Conservation (phyloP, 2,113 vertebrate species). For the Crotalus helleri region DNA sequence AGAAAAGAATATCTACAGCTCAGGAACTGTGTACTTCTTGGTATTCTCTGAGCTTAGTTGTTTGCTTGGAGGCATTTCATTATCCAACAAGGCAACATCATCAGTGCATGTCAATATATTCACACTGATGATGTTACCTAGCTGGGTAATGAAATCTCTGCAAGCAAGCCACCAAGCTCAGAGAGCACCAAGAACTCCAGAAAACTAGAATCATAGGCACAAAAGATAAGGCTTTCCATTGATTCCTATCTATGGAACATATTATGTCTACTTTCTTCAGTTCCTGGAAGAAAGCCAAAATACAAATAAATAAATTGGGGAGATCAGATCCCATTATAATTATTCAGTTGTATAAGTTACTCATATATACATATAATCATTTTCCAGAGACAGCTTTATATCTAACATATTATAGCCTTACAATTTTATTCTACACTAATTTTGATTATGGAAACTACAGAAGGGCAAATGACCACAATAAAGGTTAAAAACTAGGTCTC, state of each 20-base stretch:
- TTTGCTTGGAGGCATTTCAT: not conserved
- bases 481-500: slow-evolving; percentile 19
- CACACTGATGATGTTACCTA: not conserved
- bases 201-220: not conserved
- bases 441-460: not conserved
- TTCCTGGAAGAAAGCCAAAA: not conserved
- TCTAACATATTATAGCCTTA: not conserved
- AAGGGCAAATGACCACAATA: not conserved
- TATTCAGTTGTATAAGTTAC: not conserved
- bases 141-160: not conserved
- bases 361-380: no score
- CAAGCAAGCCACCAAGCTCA: not conserved
- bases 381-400: not conserved
- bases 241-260: not conserved
- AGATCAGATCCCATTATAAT: not conserved
- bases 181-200: not conserved
- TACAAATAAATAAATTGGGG: not conserved
- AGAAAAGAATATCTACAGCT: not conserved
- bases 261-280: not conserved
- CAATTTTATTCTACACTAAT: not conserved
- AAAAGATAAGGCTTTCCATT: not conserved
- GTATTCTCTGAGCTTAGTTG: not conserved
- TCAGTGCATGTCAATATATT: not conserved
- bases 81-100: not conserved
- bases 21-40: not conserved